phyloP scores from a whole-genome alignment of 2,888 invertebrate genomes.

The Conops quadrifasciatus region DNA sequence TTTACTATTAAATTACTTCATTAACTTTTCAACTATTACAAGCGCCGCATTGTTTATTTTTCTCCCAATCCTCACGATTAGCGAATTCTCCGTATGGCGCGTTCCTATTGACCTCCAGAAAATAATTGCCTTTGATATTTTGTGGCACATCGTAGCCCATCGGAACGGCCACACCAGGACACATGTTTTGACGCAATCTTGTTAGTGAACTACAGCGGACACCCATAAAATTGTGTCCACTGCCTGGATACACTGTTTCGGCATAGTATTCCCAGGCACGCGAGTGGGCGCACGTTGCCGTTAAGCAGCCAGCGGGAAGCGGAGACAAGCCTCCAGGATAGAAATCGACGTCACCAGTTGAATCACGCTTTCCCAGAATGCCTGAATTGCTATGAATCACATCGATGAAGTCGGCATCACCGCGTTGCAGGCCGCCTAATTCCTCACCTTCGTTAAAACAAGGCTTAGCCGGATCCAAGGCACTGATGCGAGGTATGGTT shows the following conservation, averaged over 20 bases:
- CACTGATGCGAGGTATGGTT: conserved; percentile 58
- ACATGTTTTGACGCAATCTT: conserved; percentile 51
- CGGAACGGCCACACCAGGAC: conserved; percentile 49
- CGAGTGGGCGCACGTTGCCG: conserved; percentile 57
- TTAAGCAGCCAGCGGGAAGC: conserved; percentile 56
- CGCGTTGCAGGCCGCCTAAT: conserved; percentile 58
- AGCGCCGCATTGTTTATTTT: conserved; percentile 22
- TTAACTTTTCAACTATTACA: conserved; percentile 2
- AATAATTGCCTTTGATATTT: conserved; percentile 58
- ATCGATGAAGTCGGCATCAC: conserved; percentile 63
- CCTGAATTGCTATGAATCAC: conserved; percentile 62
- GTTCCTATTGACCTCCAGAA: conserved; percentile 54
- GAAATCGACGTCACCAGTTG: conserved; percentile 62
- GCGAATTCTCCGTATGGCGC: conserved; percentile 54
- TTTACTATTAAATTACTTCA: too few species aligned
- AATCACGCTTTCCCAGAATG: conserved; percentile 60
- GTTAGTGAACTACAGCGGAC: conserved; percentile 58
- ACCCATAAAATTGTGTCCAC: conserved; percentile 59
- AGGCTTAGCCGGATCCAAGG: conserved; percentile 64
- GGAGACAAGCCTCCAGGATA: conserved; percentile 61
- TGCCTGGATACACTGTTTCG: conserved; percentile 60
- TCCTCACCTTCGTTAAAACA: conserved; percentile 63
- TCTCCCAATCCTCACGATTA: background rate
- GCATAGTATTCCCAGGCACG: conserved; percentile 60
- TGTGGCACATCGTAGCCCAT: conserved; percentile 60